Evolutionary conservation across 2,113 vertebrate species (phyloP).

Genomic region (Danionella cerebrum): DNA sequence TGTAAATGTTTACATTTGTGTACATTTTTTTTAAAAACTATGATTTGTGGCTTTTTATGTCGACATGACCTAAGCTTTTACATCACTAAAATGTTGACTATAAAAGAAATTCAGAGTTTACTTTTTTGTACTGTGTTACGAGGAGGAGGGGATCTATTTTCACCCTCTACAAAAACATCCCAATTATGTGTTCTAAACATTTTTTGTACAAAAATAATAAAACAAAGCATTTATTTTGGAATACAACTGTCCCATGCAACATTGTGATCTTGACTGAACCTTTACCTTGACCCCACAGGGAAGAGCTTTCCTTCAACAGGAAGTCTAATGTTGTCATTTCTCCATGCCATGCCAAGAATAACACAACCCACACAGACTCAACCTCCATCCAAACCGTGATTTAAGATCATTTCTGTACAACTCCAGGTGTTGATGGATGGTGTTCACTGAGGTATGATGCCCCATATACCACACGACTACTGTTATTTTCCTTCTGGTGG

Average conservation of each 20-base stretch:
- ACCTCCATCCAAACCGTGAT: constrained; percentile 36
- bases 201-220: neutral
- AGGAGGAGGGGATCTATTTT: too few species aligned
- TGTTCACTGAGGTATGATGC: constrained; percentile 25
- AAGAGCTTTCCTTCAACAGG: constrained; percentile 55
- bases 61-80: too few species aligned
- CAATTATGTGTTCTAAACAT: neutral
- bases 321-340: constrained; percentile 57
- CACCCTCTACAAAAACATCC: too few species aligned
- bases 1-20: too few species aligned
- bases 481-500: constrained; percentile 4
- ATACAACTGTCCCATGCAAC: constrained; percentile 37
- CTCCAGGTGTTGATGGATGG: constrained; percentile 43
- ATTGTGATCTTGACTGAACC: constrained; percentile 56
- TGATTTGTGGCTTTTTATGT: too few species aligned
- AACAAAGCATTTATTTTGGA: constrained; percentile 19
- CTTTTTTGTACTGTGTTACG: too few species aligned
- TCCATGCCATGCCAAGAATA: constrained; percentile 46
- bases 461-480: constrained; percentile 14
- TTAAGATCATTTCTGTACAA: constrained; percentile 40
- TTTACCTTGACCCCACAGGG: constrained; percentile 54
- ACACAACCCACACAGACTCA: constrained; percentile 45
- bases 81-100: too few species aligned
- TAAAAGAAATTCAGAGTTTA: too few species aligned
- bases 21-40: too few species aligned